Percentiles rank a stretch among this genome's conserved stretches.
phyloP scores from a whole-genome alignment of 2,888 invertebrate species.

The Plebejus melissa region DNA sequence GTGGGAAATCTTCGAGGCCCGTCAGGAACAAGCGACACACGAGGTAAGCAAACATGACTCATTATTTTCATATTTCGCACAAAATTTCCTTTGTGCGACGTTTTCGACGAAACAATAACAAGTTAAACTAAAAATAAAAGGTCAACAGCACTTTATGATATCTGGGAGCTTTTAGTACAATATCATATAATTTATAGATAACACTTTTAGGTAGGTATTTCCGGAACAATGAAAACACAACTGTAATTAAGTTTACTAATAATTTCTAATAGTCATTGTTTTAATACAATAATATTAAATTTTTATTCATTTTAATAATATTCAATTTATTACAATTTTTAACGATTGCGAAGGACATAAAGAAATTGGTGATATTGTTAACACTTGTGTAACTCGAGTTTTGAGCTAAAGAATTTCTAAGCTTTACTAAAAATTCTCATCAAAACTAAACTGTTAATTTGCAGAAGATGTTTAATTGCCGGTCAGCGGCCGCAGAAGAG shows the following conservation, averaged over 20 bases:
- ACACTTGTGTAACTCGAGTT: not conserved
- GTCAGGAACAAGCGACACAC: conserved; percentile 85
- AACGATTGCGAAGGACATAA: too few relatives aligned
- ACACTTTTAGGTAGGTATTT: conserved; percentile 32
- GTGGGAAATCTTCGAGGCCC: conserved; percentile 79
- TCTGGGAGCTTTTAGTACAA: conserved; percentile 11
- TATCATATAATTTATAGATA: conserved; percentile 25
- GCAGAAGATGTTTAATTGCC: conserved; percentile 77
- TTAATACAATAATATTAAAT: not conserved
- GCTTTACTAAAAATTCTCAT: not conserved
- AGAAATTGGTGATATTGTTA: not conserved
- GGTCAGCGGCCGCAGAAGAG: conserved; percentile 84
- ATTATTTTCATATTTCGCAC: conserved; percentile 57
- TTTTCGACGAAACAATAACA: conserved; percentile 33
- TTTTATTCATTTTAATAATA: too few relatives aligned
- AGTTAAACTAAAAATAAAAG: conserved; percentile 9
- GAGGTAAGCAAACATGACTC: conserved; percentile 79
- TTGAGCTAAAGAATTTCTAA: not conserved
- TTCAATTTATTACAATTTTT: too few relatives aligned
- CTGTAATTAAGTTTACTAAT: not conserved
- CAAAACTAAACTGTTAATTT: conserved; percentile 37
- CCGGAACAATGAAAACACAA: not conserved
- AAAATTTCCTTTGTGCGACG: conserved; percentile 72
- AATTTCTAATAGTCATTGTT: not conserved
- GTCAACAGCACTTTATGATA: not conserved